Percentiles rank a stretch among this genome's conserved stretches.
phyloP scores from a whole-genome alignment of 2,113 vertebrate species.

The Corvus hawaiiensis region DNA sequence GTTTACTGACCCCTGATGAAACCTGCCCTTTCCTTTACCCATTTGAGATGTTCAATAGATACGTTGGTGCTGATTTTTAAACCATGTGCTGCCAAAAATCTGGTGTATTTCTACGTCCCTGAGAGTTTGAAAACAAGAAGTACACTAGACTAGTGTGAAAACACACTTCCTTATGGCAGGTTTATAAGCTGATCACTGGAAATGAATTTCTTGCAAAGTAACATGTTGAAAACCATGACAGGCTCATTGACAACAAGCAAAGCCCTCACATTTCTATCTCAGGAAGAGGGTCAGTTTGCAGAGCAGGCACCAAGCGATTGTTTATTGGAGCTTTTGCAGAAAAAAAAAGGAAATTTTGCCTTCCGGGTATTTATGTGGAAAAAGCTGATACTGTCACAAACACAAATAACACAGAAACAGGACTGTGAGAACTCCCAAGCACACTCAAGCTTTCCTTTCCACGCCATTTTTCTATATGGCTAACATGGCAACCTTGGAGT shows the following conservation, averaged over 20 bases:
- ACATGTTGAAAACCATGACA: slow-evolving; percentile 69
- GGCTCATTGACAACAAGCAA: slow-evolving; percentile 67
- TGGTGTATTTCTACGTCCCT: slow-evolving; percentile 44
- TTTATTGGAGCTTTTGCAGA: slow-evolving; percentile 66
- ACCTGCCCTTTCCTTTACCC: slow-evolving; percentile 68
- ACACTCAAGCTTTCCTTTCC: slow-evolving; percentile 34
- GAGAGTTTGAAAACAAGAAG: slow-evolving; percentile 65
- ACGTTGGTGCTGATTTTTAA: slow-evolving; percentile 52
- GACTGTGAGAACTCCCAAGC: slow-evolving; percentile 52
- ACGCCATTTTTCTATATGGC: slow-evolving; percentile 59
- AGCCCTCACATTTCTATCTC: slow-evolving; percentile 62
- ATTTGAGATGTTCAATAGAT: slow-evolving; percentile 64
- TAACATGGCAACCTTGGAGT: slow-evolving; percentile 14
- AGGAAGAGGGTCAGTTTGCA: slow-evolving; percentile 68
- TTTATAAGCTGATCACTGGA: slow-evolving; percentile 68
- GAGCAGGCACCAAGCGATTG: slow-evolving; percentile 64
- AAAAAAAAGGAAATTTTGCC: slow-evolving; percentile 57
- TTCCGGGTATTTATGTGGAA: slow-evolving; percentile 63
- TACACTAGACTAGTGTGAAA: slow-evolving; percentile 66
- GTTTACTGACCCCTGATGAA: slow-evolving; percentile 66
- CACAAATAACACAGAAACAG: slow-evolving; percentile 61
- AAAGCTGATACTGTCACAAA: slow-evolving; percentile 63
- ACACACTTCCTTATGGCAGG: slow-evolving; percentile 66
- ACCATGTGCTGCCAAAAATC: slow-evolving; percentile 54
- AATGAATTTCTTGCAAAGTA: slow-evolving; percentile 70